phyloP scores from a whole-genome alignment of 92 coral and sea anemone genomes.

The Palythoa grandis region DNA sequence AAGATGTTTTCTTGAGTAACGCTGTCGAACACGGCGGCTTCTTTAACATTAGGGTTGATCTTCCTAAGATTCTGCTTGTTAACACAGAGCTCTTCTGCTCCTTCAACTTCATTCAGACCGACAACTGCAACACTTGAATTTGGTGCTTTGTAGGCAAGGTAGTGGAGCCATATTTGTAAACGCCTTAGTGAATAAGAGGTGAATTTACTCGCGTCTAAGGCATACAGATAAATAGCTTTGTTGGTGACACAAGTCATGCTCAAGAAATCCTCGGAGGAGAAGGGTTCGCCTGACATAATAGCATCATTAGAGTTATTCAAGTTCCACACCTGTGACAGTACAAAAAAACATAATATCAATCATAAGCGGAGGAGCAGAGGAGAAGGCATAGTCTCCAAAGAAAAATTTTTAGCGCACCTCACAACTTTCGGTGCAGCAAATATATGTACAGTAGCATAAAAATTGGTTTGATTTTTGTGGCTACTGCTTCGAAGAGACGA shows the following conservation, averaged over 20 bases:
- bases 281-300: not conserved
- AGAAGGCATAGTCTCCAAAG: too few relatives aligned
- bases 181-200: not conserved
- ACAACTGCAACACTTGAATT: constrained; percentile 6
- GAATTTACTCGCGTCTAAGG: constrained; percentile 4
- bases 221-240: not conserved
- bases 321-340: not conserved
- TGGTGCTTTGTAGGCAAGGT: constrained; percentile 21
- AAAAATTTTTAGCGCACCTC: too few relatives aligned
- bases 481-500: too few relatives aligned
- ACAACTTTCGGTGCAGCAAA: too few relatives aligned
- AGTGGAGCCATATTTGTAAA: constrained; percentile 23
- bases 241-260: not conserved
- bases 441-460: too few relatives aligned
- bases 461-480: too few relatives aligned
- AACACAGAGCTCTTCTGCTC: not conserved
- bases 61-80: not conserved
- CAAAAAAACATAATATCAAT: not conserved
- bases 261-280: not conserved
- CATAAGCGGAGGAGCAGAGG: too few relatives aligned
- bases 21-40: constrained; percentile 1
- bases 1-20: not conserved
- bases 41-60: constrained; percentile 10
- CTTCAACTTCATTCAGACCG: not conserved
- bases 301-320: not conserved